A percentile compares a stretch with the other conserved stretches of the same genome.
Evolutionary conservation across 2,888 invertebrate genomes (phyloP).

Genomic region (Drosophila mayaguana): DNA sequence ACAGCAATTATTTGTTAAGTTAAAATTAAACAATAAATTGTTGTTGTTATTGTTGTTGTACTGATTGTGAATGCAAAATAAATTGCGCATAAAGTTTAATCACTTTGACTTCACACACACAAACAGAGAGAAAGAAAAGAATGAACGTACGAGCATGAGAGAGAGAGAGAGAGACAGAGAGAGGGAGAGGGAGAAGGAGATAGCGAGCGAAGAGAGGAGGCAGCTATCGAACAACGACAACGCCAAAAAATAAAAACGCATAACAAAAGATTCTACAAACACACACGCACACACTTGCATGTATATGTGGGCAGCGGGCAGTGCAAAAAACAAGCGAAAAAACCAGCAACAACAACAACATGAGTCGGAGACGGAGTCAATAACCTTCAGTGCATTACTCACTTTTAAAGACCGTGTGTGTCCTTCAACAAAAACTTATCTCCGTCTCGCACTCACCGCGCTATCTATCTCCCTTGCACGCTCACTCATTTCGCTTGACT

Average conservation of each 20-base stretch:
- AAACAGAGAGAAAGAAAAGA: slow-evolving; percentile 10
- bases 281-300: slow-evolving; percentile 19
- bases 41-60: slow-evolving; percentile 50
- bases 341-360: slow-evolving; percentile 34
- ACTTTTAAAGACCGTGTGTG: slow-evolving; percentile 83
- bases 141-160: background rate
- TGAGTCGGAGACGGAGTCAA: slow-evolving; percentile 68
- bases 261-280: slow-evolving; percentile 72
- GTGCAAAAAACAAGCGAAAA: slow-evolving; percentile 63
- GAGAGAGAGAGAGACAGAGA: slow-evolving; percentile 4
- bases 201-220: slow-evolving; percentile 26
- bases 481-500: slow-evolving; percentile 40
- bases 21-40: slow-evolving; percentile 64
- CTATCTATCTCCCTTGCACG: slow-evolving; percentile 6
- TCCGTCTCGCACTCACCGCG: slow-evolving; percentile 57
- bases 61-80: slow-evolving; percentile 82
- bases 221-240: slow-evolving; percentile 57
- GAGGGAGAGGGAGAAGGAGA: slow-evolving; percentile 5
- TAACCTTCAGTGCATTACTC: slow-evolving; percentile 83
- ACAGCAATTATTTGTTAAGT: slow-evolving; percentile 47
- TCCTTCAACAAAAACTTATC: slow-evolving; percentile 83
- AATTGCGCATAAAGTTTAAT: slow-evolving; percentile 84
- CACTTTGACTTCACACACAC: slow-evolving; percentile 76
- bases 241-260: slow-evolving; percentile 73
- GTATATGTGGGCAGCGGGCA: slow-evolving; percentile 53